Conservation (phyloP, 1,140 invertebrate genomes). For the Sogatella furcifera region DNA sequence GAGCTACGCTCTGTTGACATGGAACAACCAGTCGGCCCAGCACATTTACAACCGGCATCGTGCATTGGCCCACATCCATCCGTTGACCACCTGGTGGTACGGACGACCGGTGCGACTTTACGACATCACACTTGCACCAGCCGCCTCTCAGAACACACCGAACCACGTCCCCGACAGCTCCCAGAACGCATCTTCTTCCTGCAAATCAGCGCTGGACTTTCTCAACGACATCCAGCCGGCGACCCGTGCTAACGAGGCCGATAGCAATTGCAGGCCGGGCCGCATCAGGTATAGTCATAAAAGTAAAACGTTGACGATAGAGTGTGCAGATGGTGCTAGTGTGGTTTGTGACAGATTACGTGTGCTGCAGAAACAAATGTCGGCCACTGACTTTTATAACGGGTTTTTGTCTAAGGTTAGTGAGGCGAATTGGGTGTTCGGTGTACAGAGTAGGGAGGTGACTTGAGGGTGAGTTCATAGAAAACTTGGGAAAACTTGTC, state of each 20-base stretch:
- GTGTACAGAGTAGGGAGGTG: no score
- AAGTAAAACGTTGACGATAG: slow-evolving; percentile 17
- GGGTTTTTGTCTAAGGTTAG: slow-evolving; percentile 23
- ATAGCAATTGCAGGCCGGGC: slow-evolving; percentile 1
- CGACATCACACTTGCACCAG: slow-evolving; percentile 1
- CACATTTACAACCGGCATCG: slow-evolving; percentile 53
- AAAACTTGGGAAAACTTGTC: no score
- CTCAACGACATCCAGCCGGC: slow-evolving; percentile 8
- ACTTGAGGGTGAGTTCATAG: no score
- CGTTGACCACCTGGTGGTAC: slow-evolving; percentile 40
- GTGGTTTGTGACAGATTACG: slow-evolving; percentile 16
- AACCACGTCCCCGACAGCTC: no score
- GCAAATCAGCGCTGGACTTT: slow-evolving; percentile 17
- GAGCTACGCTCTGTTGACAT: slow-evolving; percentile 46
- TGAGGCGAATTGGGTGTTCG: slow-evolving; percentile 12
- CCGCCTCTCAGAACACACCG: neutral
- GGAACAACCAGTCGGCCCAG: slow-evolving; percentile 45
- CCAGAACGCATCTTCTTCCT: neutral
- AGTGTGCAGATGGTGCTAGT: slow-evolving; percentile 21
- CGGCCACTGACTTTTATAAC: slow-evolving; percentile 26
- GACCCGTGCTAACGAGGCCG: neutral
- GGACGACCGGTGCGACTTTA: slow-evolving; percentile 12
- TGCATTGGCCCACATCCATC: slow-evolving; percentile 50
- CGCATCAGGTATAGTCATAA: slow-evolving; percentile 15
- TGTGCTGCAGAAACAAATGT: slow-evolving; percentile 18